These are phyloP conservation scores for Ecliptopera silaceata DNA, from an alignment of 2,888 invertebrate species.

Conservation along the genomic window DNA sequence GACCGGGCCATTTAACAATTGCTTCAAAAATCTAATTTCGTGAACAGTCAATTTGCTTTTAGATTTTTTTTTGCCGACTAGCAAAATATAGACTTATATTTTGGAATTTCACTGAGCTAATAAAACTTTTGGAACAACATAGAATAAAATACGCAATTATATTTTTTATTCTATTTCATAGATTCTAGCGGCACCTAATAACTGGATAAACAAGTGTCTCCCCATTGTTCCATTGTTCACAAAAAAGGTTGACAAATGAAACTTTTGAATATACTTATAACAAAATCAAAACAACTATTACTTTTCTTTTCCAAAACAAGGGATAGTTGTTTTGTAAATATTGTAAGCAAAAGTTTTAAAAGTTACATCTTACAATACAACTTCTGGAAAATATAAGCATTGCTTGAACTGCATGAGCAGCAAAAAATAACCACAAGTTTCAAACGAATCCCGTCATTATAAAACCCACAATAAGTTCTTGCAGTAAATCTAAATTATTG, in stretches of 20 bases:
- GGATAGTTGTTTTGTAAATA: no score
- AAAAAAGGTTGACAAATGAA: background rate
- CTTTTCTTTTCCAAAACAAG: no score
- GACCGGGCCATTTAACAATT: conserved; percentile 15
- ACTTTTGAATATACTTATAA: background rate
- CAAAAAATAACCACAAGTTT: conserved; percentile 7
- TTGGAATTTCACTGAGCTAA: conserved; percentile 16
- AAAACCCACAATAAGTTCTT: conserved; percentile 19
- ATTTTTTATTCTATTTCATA: no score
- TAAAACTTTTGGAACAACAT: conserved; percentile 6
- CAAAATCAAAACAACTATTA: no score
- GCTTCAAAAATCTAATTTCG: conserved; percentile 20
- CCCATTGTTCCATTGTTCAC: background rate
- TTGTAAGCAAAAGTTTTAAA: background rate
- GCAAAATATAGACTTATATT: conserved; percentile 18
- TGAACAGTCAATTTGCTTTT: conserved; percentile 20
- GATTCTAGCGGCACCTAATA: no score
- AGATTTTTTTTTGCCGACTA: conserved; percentile 28
- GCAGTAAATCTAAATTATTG: conserved; percentile 31
- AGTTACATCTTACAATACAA: background rate
- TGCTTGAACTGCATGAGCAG: background rate
- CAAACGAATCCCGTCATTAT: conserved; percentile 17
- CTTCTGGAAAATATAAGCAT: background rate
- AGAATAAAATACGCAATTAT: no score
- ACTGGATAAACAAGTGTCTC: no score